A percentile compares a stretch with the other conserved stretches of the same genome.
Conservation (phyloP, 2,797 vertebrate genomes). For the Peromyscus aztecus region DNA sequence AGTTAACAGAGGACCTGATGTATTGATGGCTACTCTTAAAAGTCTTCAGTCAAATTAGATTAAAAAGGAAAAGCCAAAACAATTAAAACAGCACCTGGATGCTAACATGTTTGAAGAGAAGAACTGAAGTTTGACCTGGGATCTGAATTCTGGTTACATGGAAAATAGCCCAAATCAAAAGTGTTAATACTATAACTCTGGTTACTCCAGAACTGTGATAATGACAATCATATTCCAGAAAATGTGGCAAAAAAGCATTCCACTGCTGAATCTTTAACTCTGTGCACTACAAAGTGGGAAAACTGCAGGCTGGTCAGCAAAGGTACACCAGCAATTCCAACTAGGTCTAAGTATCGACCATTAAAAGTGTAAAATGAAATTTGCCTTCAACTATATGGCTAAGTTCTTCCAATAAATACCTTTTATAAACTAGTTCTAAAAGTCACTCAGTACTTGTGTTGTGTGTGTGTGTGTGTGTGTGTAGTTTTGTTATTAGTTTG, state of each 20-base stretch:
- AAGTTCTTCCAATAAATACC: not conserved
- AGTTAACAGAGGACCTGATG: not conserved
- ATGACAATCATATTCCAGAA: not conserved
- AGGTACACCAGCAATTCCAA: not conserved
- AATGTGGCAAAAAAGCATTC: not conserved
- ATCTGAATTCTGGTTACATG: not conserved
- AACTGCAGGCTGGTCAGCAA: not conserved
- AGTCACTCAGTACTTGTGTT: not conserved
- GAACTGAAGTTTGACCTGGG: not conserved
- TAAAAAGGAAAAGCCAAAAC: not conserved
- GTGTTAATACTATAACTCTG: not conserved
- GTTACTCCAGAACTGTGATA: not conserved
- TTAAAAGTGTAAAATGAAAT: not conserved
- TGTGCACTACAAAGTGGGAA: not conserved
- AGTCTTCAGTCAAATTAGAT: conserved; percentile 40
- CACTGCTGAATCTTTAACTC: not conserved
- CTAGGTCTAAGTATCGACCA: not conserved
- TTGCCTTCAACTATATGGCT: not conserved
- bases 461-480: too few relatives aligned
- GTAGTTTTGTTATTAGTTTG: not conserved
- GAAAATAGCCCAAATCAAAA: not conserved
- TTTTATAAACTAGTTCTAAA: not conserved
- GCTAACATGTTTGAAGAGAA: not conserved
- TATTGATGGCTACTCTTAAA: conserved; percentile 34
- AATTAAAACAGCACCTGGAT: not conserved